Percentiles rank a stretch among this genome's conserved stretches.
Conservation (phyloP, 1,140 invertebrate genomes). For the Trichonephila inaurata region DNA sequence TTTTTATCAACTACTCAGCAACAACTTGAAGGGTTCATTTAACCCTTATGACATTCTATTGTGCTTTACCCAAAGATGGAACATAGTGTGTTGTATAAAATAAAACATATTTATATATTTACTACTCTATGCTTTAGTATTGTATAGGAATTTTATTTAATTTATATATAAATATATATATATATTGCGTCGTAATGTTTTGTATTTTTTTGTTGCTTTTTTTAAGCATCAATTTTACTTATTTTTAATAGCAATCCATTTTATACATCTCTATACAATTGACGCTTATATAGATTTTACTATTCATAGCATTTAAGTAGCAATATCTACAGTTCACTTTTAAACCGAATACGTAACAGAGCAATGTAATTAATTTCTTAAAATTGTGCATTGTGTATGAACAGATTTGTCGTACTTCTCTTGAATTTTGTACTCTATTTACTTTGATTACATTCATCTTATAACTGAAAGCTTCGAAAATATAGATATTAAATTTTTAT, state of each 20-base stretch:
- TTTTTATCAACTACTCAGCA: not conserved
- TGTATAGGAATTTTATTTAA: slow-evolving; percentile 58
- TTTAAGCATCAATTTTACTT: not conserved
- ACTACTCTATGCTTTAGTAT: slow-evolving; percentile 54
- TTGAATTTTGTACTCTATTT: too few relatives aligned
- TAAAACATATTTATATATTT: slow-evolving; percentile 52
- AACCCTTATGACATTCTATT: not conserved
- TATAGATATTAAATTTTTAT: too few relatives aligned
- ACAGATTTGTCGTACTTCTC: too few relatives aligned
- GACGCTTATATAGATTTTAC: too few relatives aligned
- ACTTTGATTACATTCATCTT: too few relatives aligned
- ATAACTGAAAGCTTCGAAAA: too few relatives aligned
- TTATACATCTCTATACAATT: not conserved
- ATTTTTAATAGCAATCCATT: slow-evolving; percentile 23
- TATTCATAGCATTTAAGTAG: too few relatives aligned
- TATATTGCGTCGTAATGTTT: not conserved
- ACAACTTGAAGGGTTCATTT: slow-evolving; percentile 24
- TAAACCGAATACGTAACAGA: too few relatives aligned
- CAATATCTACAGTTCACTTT: too few relatives aligned
- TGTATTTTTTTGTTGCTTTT: slow-evolving; percentile 22
- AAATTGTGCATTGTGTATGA: too few relatives aligned
- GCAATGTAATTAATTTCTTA: too few relatives aligned
- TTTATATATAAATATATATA: slow-evolving; percentile 50
- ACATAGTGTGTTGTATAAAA: slow-evolving; percentile 45
- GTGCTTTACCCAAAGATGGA: slow-evolving; percentile 57